Evolutionary conservation across 2,888 invertebrate genomes (phyloP), one percentile per base, ranked within the genome.

Genomic region (Phyto melanocephala): DNA sequence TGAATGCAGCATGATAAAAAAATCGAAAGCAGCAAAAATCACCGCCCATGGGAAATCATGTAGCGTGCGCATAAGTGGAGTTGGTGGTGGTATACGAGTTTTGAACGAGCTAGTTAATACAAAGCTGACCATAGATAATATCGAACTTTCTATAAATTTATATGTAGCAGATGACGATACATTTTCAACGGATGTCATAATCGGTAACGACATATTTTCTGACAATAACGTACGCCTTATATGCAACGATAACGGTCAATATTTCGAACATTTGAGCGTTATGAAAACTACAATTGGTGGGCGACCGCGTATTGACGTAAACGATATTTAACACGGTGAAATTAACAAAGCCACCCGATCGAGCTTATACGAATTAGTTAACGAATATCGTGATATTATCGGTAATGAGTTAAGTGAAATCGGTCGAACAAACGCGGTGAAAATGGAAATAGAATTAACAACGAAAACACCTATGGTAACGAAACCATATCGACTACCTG

Each of bases 401-500:
- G n/a, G n/a, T n/a, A n/a, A n/a, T n/a, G n/a, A n/a, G n/a, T n/a
- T n/a, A n/a, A 68, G 37, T 3, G 75, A 72, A 42, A 74, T 81
- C 6, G 78, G 80, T 0, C 50, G 71, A 42, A 80, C 81, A n/a
- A 20, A 75, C 22, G 47, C 54, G 8, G 24, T 74, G 0, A 42
- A 81, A 63, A 84, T 81, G n/a, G n/a, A n/a, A n/a, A n/a, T n/a
- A n/a, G n/a, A n/a, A n/a, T n/a, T n/a, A n/a, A n/a, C n/a, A n/a
- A 54, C 33, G 2, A 45, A 47, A n/a, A 42, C 71, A 54, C 56
- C 75, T 0, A 62, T 82, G 10, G 45, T 63, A n/a, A 50, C 76
- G 42, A 45, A 50, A 47, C 77, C 80, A 24, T 83, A 85, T 68
- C 62, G 80, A n/a, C n/a, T n/a, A n/a, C n/a, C n/a, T n/a, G n/a